These are phyloP conservation scores for Hartigia nigra DNA, from an alignment of 2,888 invertebrate genomes.

Conservation along the genomic window DNA sequence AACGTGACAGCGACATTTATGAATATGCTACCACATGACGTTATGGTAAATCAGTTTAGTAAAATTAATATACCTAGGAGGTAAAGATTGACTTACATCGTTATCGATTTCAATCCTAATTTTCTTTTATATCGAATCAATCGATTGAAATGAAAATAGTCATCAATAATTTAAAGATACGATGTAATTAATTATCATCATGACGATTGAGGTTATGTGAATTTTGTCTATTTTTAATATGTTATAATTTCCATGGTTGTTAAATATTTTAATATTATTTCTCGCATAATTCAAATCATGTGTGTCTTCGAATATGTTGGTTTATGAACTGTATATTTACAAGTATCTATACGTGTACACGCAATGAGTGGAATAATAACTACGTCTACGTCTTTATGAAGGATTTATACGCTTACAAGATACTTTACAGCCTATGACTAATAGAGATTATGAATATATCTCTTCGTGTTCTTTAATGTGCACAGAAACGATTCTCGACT, in stretches of 20 bases:
- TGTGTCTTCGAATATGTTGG: neutral
- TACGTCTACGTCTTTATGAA: neutral
- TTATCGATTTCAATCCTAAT: neutral
- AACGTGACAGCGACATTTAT: constrained; percentile 80
- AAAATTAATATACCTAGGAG: neutral
- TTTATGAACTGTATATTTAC: neutral
- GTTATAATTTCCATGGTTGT: neutral
- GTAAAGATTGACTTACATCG: neutral
- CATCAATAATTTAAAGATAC: no score
- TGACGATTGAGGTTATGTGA: neutral
- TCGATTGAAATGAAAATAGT: no score
- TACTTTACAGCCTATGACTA: neutral
- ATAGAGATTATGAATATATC: neutral
- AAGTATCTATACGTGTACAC: neutral
- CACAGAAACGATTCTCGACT: neutral
- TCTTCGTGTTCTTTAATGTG: neutral
- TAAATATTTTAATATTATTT: neutral
- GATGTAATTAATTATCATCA: no score
- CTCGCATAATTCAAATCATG: neutral
- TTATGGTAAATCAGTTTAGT: constrained; percentile 71
- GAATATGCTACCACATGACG: constrained; percentile 81
- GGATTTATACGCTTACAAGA: neutral
- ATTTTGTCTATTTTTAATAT: neutral
- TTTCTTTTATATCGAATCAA: no score
- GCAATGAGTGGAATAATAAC: neutral